Percentiles rank a stretch among this genome's conserved stretches.
phyloP scores from a whole-genome alignment of 2,113 vertebrate genomes.

The Onychostruthus taczanowskii region DNA sequence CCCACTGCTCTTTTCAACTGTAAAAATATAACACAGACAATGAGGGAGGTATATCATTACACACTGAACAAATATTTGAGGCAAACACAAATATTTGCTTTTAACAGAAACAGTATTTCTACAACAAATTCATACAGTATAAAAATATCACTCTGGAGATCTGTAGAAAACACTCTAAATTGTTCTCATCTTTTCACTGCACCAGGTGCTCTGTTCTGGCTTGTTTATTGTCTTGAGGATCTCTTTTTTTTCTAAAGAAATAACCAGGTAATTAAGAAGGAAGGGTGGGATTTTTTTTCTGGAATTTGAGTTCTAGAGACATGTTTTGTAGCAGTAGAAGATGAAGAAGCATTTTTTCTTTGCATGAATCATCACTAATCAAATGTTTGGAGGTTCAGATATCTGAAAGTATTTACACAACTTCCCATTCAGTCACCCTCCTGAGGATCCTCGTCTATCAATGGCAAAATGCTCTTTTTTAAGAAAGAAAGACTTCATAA shows the following conservation, averaged over 20 bases:
- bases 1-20: not conserved
- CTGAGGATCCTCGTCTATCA: not conserved
- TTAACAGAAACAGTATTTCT: not conserved
- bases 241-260: not conserved
- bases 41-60: not conserved
- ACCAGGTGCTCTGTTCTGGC: not conserved
- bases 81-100: constrained; percentile 21
- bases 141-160: not conserved
- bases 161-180: not conserved
- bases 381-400: not conserved
- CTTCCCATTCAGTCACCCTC: not conserved
- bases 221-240: not conserved
- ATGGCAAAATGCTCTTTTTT: not conserved
- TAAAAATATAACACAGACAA: not conserved
- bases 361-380: not conserved
- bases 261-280: not conserved
- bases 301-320: not conserved
- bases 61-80: not conserved
- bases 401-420: not conserved
- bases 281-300: not conserved
- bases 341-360: not conserved
- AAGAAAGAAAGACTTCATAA: not conserved
- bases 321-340: not conserved
- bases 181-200: not conserved
- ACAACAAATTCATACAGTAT: not conserved